Evolutionary conservation across 1,140 invertebrate genomes (phyloP).

Genomic region (Anthonomus grandis): DNA sequence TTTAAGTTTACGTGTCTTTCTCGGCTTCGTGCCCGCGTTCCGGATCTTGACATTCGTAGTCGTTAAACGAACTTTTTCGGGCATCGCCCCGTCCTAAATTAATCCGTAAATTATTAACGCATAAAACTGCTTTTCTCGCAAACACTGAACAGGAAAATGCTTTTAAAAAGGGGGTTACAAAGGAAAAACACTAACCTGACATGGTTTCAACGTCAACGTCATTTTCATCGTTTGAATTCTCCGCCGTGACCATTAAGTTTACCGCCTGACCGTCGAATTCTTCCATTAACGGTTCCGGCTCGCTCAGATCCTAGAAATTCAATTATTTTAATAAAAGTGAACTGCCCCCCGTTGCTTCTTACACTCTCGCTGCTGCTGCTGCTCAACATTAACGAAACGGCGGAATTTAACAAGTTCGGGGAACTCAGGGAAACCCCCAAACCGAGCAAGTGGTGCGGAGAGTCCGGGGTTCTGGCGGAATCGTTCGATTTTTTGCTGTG

Average conservation of each 20-base stretch:
- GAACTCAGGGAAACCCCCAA: slow-evolving; percentile 45
- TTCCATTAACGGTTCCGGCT: slow-evolving; percentile 63
- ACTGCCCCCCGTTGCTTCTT: no score
- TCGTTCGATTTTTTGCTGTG: slow-evolving; percentile 19
- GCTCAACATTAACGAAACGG: slow-evolving; percentile 45
- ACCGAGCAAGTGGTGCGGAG: slow-evolving; percentile 35
- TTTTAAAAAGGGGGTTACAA: no score
- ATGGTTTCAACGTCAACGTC: slow-evolving; percentile 67
- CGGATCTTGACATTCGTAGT: slow-evolving; percentile 27
- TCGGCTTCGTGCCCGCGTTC: slow-evolving; percentile 33
- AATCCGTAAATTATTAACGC: no score
- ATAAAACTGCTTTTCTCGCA: no score
- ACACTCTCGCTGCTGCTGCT: slow-evolving; percentile 52
- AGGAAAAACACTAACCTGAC: slow-evolving; percentile 59
- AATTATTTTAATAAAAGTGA: not conserved
- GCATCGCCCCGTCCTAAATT: slow-evolving; percentile 30
- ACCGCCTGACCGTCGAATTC: slow-evolving; percentile 51
- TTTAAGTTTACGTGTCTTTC: slow-evolving; percentile 28
- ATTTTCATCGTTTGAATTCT: slow-evolving; percentile 48
- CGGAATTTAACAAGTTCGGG: slow-evolving; percentile 45
- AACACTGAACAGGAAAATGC: no score
- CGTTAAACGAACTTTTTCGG: slow-evolving; percentile 29
- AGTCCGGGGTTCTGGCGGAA: slow-evolving; percentile 16
- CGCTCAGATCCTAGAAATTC: slow-evolving; percentile 65
- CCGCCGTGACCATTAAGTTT: slow-evolving; percentile 47